Conservation (phyloP, 2,888 invertebrate species). For the Ichneumoninae sp. region DNA sequence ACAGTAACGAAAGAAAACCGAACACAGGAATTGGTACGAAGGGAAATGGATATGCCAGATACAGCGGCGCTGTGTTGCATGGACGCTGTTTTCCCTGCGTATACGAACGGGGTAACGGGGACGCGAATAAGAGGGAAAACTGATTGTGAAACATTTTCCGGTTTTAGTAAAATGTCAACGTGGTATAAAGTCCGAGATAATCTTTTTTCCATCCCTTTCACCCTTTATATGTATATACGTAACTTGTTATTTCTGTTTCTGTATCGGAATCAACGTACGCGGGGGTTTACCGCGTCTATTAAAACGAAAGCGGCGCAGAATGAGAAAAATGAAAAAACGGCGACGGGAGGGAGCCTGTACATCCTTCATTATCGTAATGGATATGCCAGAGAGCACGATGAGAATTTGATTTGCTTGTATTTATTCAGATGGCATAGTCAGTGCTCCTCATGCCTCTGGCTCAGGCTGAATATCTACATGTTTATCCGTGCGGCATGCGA, state of each 20-base stretch:
- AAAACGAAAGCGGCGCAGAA: slow-evolving; percentile 35
- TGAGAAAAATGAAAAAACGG: slow-evolving; percentile 13
- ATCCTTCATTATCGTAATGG: slow-evolving; percentile 68
- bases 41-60: slow-evolving; percentile 64
- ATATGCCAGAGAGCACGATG: slow-evolving; percentile 68
- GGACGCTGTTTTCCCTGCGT: slow-evolving; percentile 22
- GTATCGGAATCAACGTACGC: slow-evolving; percentile 50
- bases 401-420: slow-evolving; percentile 70
- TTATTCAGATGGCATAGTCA: slow-evolving; percentile 69
- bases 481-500: slow-evolving; percentile 49
- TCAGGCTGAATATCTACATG: slow-evolving; percentile 47
- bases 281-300: slow-evolving; percentile 36
- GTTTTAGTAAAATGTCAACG: slow-evolving; percentile 41
- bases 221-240: neutral
- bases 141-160: slow-evolving; percentile 49
- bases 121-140: slow-evolving; percentile 3
- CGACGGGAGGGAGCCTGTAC: slow-evolving; percentile 39
- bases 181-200: slow-evolving; percentile 24
- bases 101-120: slow-evolving; percentile 42
- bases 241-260: slow-evolving; percentile 17
- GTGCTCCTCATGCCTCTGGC: slow-evolving; percentile 42
- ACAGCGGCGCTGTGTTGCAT: slow-evolving; percentile 37
- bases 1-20: slow-evolving; percentile 18
- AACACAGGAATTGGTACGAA: slow-evolving; percentile 3
- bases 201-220: slow-evolving; percentile 13